Conservation (phyloP, 92 coral and sea anemone genomes). For the Meandrina meandrites region DNA sequence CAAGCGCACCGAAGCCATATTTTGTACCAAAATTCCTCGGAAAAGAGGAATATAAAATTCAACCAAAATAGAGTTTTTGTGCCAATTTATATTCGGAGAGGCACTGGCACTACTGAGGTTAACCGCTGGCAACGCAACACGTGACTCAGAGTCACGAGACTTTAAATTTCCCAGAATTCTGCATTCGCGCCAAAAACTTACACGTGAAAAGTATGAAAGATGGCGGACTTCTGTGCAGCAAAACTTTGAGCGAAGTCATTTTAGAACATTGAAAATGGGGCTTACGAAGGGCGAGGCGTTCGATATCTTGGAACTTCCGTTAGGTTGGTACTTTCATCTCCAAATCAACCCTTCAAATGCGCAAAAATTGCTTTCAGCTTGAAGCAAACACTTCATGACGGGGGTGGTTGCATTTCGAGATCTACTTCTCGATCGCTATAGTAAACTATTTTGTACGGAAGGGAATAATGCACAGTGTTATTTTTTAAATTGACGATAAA, state of each 20-base stretch:
- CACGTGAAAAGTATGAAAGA: conserved; percentile 79
- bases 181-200: conserved; percentile 67
- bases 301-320: conserved; percentile 76
- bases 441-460: neutral
- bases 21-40: neutral
- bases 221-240: conserved; percentile 63
- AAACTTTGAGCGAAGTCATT: conserved; percentile 21
- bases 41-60: neutral
- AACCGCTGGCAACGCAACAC: conserved; percentile 24
- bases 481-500: neutral
- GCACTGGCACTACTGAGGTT: conserved; percentile 32
- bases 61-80: conserved; percentile 1
- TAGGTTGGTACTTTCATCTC: conserved; percentile 51
- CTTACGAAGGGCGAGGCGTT: conserved; percentile 80
- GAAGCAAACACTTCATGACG: neutral
- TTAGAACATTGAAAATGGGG: conserved; percentile 60
- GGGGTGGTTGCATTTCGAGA: neutral
- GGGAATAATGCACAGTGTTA: neutral
- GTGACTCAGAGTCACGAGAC: conserved; percentile 70
- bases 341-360: neutral
- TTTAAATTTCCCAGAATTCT: conserved; percentile 82
- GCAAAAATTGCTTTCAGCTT: neutral
- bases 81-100: neutral
- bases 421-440: neutral
- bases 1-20: neutral